Base-by-base conservation (phyloP, 2,888 invertebrate species). In the Pollenia angustigena region DNA sequence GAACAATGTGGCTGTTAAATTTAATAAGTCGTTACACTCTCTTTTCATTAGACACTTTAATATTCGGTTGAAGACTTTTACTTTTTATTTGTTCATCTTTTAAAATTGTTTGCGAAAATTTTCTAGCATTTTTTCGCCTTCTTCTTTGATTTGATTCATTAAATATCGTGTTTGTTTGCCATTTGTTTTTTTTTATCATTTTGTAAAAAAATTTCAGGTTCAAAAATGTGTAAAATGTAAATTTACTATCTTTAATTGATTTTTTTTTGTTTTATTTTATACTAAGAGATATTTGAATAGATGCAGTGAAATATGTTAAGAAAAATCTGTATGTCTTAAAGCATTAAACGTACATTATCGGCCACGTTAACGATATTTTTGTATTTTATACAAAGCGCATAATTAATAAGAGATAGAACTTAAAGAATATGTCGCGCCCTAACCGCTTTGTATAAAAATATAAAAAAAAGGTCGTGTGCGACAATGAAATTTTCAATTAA, bases 21-120 rank as follows among this genome's bases (percentile, higher is more conserved):
- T 74, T 72, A 81, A 72, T 68, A 81, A 68, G 66, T 80, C 80
- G 62, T 86, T 86, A 76, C 83, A 84, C 75, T 83, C 83, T 80
- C 52, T 72, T 52, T 64, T 68, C 50, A 40, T 75, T 50, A 72
- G 48, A 71, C 54, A 48, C 40, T 72, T 52, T 50, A 9, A 23
- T 48, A 11, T 16, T 50, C 16, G 32, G 11, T 68, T 68, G 48
- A 80, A 79, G 75, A 86, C 86, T 86, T 86, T 86, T 86, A 86
- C 86, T 86, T 86, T 86, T 79, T 71, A 72, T 82, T 79, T 68
- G 42, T 81, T 40, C 23, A 74, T 74, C 72, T 64, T 18, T 40
- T 18, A 82, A 32, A 76, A 76, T 42, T 64, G 71, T 48, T 48
- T 56, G 48, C 78, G 60, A 74, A 66, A 72, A 68, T 72, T 64